These are phyloP conservation scores for Balaeniceps rex DNA, from an alignment of 2,113 vertebrate genomes.

Conservation along the genomic window DNA sequence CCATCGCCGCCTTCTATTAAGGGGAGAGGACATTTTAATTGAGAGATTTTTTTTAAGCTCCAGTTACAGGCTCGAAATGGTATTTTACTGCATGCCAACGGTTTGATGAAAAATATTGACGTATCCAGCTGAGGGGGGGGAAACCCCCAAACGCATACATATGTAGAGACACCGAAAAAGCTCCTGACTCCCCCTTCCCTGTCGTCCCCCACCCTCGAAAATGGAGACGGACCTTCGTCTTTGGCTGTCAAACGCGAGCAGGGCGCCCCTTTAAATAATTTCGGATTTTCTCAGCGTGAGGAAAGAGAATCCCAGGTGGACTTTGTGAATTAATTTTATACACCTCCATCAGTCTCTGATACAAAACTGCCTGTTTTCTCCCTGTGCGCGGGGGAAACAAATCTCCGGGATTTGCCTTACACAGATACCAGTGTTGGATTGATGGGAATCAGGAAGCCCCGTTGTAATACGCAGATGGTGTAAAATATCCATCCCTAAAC, in stretches of 20 bases:
- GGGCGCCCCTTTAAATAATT: not conserved
- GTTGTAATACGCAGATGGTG: not conserved
- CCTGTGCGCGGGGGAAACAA: not conserved
- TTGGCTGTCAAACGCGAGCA: not conserved
- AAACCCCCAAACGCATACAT: not conserved
- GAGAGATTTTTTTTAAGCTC: conserved; percentile 35
- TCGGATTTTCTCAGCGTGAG: not conserved
- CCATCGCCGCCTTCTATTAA: not conserved
- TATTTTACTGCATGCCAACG: conserved; percentile 53
- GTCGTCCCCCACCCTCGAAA: not conserved
- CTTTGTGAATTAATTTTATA: not conserved
- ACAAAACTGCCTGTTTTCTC: not conserved
- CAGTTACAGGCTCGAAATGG: conserved; percentile 48
- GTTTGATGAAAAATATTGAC: conserved; percentile 23
- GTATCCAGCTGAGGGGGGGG: not conserved
- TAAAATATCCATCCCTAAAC: not conserved
- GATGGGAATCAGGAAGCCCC: not conserved
- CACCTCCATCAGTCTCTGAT: not conserved
- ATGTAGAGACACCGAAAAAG: not conserved
- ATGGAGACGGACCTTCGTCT: conserved; percentile 21
- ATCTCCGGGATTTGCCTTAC: not conserved
- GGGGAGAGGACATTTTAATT: conserved; percentile 35
- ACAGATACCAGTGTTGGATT: not conserved
- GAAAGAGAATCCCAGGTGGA: not conserved
- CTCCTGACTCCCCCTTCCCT: not conserved